These are phyloP conservation scores for Tylochromis polylepis DNA, from an alignment of 2,113 vertebrate species.

Conservation along the genomic window DNA sequence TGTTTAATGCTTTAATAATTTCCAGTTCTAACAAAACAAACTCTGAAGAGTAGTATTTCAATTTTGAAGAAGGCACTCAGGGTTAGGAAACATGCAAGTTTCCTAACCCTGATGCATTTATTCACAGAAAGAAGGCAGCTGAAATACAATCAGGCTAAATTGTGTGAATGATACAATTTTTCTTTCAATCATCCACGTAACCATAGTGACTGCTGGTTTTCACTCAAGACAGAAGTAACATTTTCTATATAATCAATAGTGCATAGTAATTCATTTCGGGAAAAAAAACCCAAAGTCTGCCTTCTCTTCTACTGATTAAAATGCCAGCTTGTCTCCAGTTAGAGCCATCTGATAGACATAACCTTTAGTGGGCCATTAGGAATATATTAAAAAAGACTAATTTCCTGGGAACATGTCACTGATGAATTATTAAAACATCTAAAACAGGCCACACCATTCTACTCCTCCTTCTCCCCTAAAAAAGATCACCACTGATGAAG, in stretches of 20 bases:
- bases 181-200: background rate
- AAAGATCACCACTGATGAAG: conserved; percentile 30
- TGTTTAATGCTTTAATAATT: background rate
- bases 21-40: background rate
- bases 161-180: background rate
- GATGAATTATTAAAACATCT: conserved; percentile 71
- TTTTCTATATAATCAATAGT: conserved; percentile 42
- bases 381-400: conserved; percentile 76
- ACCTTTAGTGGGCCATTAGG: conserved; percentile 74
- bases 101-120: background rate
- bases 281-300: conserved; percentile 3
- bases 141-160: background rate
- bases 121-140: background rate
- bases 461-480: background rate
- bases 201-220: background rate
- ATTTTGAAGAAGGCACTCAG: background rate
- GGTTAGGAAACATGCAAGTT: background rate
- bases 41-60: background rate
- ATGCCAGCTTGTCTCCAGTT: conserved; percentile 58
- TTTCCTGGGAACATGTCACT: conserved; percentile 68
- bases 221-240: background rate
- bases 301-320: conserved; percentile 60
- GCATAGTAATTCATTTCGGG: conserved; percentile 36
- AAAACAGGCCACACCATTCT: conserved; percentile 39
- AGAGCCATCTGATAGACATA: conserved; percentile 72